Conservation (phyloP, 23 tunicate genomes). For the Trididemnum clinides region DNA sequence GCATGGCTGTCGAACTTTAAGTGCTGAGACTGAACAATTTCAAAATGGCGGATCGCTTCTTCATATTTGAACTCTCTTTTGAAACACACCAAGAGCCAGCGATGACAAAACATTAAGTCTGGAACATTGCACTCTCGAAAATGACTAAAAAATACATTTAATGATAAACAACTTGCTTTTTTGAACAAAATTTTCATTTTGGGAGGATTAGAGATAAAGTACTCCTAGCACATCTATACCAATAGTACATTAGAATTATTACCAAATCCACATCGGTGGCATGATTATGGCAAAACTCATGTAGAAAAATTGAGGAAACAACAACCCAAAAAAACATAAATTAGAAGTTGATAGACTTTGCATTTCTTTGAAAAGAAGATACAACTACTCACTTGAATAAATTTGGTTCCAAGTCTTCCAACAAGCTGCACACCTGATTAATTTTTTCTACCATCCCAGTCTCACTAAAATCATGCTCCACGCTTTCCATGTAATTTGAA, state of each 20-base stretch:
- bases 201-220: too few relatives aligned
- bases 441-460: conserved; percentile 63
- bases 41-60: conserved; percentile 63
- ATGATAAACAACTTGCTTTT: too few relatives aligned
- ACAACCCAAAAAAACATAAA: too few relatives aligned
- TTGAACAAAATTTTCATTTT: too few relatives aligned
- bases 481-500: conserved; percentile 63
- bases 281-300: too few relatives aligned
- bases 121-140: conserved; percentile 19
- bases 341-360: too few relatives aligned
- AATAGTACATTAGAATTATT: too few relatives aligned
- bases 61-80: conserved; percentile 66
- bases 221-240: too few relatives aligned
- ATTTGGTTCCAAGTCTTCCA: conserved; percentile 59
- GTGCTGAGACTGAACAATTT: conserved; percentile 59
- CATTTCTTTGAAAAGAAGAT: too few relatives aligned
- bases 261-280: too few relatives aligned
- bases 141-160: conserved; percentile 26
- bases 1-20: conserved; percentile 48
- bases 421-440: conserved; percentile 23
- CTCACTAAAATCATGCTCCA: conserved; percentile 49
- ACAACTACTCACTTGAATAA: conserved; percentile 66
- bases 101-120: conserved; percentile 50
- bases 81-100: conserved; percentile 69
- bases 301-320: too few relatives aligned